Evolutionary conservation across 2,797 vertebrate species (phyloP).

Genomic region (Alectoris magna): DNA sequence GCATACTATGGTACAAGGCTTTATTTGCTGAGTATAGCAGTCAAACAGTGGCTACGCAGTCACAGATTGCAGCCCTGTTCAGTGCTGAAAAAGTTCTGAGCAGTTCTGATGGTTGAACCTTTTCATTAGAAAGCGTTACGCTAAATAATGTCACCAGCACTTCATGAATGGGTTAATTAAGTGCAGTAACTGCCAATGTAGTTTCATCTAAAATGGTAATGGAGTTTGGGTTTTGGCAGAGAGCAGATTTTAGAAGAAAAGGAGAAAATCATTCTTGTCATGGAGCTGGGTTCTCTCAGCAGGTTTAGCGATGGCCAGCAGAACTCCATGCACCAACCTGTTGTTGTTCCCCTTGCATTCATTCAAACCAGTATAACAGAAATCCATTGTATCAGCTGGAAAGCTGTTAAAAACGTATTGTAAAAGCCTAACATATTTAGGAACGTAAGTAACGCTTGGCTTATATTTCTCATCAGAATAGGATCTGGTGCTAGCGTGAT

Average conservation of each 20-base stretch:
- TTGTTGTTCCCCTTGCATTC: not conserved
- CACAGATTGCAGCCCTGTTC: not conserved
- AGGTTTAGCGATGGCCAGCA: not conserved
- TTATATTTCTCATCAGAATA: constrained; percentile 30
- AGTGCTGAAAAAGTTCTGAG: not conserved
- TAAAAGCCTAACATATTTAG: not conserved
- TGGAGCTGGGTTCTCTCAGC: not conserved
- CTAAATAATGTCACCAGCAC: not conserved
- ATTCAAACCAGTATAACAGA: not conserved
- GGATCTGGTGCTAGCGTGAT: constrained; percentile 34
- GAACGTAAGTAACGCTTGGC: constrained; percentile 15
- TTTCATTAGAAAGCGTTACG: not conserved
- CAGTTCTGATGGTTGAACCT: not conserved
- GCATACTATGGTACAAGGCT: not conserved
- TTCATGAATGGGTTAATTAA: not conserved
- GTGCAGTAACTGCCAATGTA: accelerated
- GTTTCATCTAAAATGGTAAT: not conserved
- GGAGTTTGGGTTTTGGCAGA: not conserved
- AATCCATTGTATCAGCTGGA: not conserved
- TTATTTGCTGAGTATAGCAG: not conserved
- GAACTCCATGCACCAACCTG: not conserved
- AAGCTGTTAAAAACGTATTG: not conserved
- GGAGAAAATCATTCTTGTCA: not conserved
- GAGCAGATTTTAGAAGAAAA: not conserved
- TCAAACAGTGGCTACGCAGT: not conserved